A percentile compares a stretch with the other conserved stretches of the same genome.
phyloP scores from a whole-genome alignment of 2,888 invertebrate species.

The Teleiodes luculella region DNA sequence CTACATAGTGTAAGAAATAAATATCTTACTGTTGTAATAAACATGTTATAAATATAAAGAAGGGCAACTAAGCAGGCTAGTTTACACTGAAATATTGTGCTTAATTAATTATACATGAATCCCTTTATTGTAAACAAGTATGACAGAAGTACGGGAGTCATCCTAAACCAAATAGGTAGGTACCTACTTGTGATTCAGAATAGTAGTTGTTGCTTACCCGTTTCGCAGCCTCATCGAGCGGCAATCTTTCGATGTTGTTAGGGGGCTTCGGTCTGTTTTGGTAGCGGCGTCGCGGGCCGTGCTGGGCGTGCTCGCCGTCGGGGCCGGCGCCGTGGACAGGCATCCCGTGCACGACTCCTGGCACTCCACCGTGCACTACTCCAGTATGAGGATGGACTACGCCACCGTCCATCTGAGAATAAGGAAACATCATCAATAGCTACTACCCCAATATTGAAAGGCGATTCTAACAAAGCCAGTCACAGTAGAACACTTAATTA shows the following conservation, averaged over 20 bases:
- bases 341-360: slow-evolving; percentile 62
- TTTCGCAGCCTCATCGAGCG: slow-evolving; percentile 85
- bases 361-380: slow-evolving; percentile 57
- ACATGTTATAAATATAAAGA: too few species aligned
- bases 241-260: slow-evolving; percentile 76
- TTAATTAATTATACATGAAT: too few species aligned
- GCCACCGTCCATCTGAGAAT: slow-evolving; percentile 62
- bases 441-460: neutral
- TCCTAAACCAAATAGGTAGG: too few species aligned
- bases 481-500: neutral
- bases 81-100: too few species aligned
- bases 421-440: slow-evolving; percentile 18
- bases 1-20: too few species aligned
- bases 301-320: slow-evolving; percentile 63
- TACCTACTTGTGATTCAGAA: too few species aligned
- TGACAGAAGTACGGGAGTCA: too few species aligned
- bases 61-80: too few species aligned
- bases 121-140: too few species aligned
- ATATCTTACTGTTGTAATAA: too few species aligned
- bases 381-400: slow-evolving; percentile 61
- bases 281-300: slow-evolving; percentile 64
- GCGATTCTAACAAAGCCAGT: slow-evolving; percentile 17
- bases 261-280: slow-evolving; percentile 65
- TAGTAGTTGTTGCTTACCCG: slow-evolving; percentile 56
- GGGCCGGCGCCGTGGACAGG: slow-evolving; percentile 65